These are phyloP conservation scores for Pycnomerus fuliginosus DNA, from an alignment of 2,888 invertebrate species.

Conservation along the genomic window DNA sequence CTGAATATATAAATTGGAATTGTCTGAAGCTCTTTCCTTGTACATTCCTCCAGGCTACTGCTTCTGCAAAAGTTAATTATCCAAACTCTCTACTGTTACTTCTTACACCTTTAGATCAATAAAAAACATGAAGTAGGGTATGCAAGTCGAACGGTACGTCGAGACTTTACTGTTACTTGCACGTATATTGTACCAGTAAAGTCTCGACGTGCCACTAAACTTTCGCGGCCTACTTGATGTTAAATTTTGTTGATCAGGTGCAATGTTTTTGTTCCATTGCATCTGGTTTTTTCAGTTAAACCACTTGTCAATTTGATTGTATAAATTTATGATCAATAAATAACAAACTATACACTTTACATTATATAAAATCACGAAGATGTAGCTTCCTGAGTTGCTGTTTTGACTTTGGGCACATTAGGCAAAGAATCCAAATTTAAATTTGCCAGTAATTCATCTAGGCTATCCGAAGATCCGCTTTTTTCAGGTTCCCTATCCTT, in stretches of 20 bases:
- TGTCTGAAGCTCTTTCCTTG: slow-evolving; percentile 11
- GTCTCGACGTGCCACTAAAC: no score
- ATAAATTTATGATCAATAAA: slow-evolving; percentile 14
- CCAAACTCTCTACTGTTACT: no score
- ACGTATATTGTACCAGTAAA: no score
- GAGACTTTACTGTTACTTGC: no score
- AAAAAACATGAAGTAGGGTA: no score
- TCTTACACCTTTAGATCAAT: no score
- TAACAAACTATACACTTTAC: slow-evolving; percentile 1
- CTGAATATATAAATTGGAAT: slow-evolving; percentile 13
- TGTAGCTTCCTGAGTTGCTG: slow-evolving; percentile 24
- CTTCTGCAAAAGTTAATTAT: slow-evolving; percentile 35
- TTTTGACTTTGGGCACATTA: slow-evolving; percentile 34
- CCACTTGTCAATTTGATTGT: slow-evolving; percentile 7
- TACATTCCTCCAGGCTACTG: slow-evolving; percentile 28
- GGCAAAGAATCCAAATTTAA: slow-evolving; percentile 38
- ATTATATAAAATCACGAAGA: neutral
- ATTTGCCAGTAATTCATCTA: slow-evolving; percentile 36
- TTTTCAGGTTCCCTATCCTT: slow-evolving; percentile 29
- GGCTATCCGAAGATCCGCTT: slow-evolving; percentile 21
- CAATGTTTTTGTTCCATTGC: no score
- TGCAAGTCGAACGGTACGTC: neutral
- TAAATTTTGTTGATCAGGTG: no score
- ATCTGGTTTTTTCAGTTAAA: no score
- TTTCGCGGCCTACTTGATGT: no score